A percentile compares a stretch with the other conserved stretches of the same genome.
Conservation (phyloP, 2,113 vertebrate species). For the Spilogale gracilis region DNA sequence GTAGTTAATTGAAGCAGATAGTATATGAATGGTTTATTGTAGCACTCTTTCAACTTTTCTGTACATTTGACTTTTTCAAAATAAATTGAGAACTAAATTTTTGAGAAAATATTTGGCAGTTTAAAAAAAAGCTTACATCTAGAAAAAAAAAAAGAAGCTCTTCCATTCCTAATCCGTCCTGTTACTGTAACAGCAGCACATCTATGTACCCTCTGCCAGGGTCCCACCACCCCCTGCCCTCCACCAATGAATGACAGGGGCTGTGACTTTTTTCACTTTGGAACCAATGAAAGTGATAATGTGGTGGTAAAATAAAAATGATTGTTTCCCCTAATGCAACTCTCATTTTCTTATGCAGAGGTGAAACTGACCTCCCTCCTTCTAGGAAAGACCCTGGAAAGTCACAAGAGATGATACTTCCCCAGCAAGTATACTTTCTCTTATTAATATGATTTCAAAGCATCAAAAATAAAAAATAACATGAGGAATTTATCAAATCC, state of each 20-base stretch:
- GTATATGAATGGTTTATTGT: background rate
- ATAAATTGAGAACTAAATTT: constrained; percentile 2
- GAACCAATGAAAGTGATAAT: background rate
- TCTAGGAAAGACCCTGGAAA: background rate
- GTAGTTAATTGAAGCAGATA: background rate
- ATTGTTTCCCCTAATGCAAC: background rate
- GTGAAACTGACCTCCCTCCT: background rate
- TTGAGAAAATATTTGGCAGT: constrained; percentile 1
- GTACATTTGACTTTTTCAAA: constrained; percentile 18
- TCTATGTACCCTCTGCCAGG: background rate
- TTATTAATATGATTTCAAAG: background rate
- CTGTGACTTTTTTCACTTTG: background rate
- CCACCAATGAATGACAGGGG: background rate
- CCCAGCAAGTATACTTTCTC: background rate
- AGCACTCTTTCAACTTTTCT: background rate
- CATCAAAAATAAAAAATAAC: constrained; percentile 11
- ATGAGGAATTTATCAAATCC: background rate
- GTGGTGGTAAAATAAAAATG: background rate
- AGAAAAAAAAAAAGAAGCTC: constrained; percentile 16
- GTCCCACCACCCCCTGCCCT: no score
- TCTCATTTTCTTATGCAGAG: background rate
- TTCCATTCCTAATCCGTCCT: constrained; percentile 1
- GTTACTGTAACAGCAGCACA: background rate
- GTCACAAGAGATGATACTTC: background rate
- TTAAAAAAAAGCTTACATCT: background rate